These are phyloP conservation scores for Solenopsis fugax DNA, from an alignment of 1,140 invertebrate genomes.

Conservation along the genomic window DNA sequence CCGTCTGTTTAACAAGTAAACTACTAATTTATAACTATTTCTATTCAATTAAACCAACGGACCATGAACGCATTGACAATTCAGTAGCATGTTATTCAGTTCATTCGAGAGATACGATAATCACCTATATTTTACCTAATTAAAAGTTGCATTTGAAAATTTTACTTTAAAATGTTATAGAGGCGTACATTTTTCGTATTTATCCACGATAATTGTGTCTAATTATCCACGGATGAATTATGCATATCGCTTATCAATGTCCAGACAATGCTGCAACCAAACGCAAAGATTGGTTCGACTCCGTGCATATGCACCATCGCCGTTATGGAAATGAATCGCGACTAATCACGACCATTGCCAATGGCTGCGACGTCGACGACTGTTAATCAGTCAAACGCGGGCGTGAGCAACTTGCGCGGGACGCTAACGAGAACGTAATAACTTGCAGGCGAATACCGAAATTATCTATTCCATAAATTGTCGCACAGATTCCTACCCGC, in stretches of 20 bases:
- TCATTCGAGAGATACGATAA: neutral
- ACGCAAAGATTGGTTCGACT: constrained; percentile 19
- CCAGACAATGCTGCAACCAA: neutral
- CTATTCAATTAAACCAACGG: constrained; percentile 23
- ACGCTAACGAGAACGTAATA: constrained; percentile 60
- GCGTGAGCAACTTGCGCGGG: constrained; percentile 33
- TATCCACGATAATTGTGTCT: neutral
- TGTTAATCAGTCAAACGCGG: constrained; percentile 55
- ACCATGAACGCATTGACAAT: neutral
- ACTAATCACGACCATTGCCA: constrained; percentile 60
- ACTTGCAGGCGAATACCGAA: constrained; percentile 42
- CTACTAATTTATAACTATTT: constrained; percentile 30
- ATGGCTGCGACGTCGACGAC: constrained; percentile 55
- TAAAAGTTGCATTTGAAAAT: neutral
- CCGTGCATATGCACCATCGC: neutral
- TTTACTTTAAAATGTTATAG: constrained; percentile 5
- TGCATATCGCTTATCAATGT: neutral
- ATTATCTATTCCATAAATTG: constrained; percentile 64
- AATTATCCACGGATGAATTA: neutral
- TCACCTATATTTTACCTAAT: neutral
- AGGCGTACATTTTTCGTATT: neutral
- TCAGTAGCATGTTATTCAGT: neutral
- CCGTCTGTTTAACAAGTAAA: constrained; percentile 46
- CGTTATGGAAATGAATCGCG: constrained; percentile 65
- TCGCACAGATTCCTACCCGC: neutral